Base-by-base conservation (phyloP, 2,113 vertebrate genomes). In the Arenaria interpres region DNA sequence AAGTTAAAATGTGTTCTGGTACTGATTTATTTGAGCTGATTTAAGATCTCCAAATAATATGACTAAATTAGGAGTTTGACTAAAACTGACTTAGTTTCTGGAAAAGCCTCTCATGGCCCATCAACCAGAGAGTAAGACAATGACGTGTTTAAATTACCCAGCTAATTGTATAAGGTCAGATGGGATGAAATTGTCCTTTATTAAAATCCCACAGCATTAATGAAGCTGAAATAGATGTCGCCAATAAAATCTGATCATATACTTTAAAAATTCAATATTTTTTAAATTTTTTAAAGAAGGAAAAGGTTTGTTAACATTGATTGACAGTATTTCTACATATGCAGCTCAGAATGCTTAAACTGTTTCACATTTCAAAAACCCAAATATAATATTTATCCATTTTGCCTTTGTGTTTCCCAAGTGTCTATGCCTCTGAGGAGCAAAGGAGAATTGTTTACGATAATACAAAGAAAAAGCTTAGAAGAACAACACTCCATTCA, bases 281-380 rank as follows among this genome's bases (percentile, higher is more conserved):
- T 13, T 4, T 19, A 35, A 27, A 6, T 23, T 48, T 41, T 50
- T 30, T 35, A 20, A 74, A 39, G 50, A 66, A 7, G 3, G 1
- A 37, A 28, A 51, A 30, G 0, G 0, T 63, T 12, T 71, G 6
- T 32, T 72, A 59, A 1, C 6, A 37, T 33, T n/a, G 27, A 59
- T 75, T 57, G 15, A 76, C 24, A 51, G 5, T 51, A 35, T 93
- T 80, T 84, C 19, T 73, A 68, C 20, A 51, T 43, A 32, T 43
- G 37, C 17, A 69, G 5, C 20, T 73, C n/a, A 76, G n/a, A 90
- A 63, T 4, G 0, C 53, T 79, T 45, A 68, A 93, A 50, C 2
- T 3, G 7, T 27, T 93, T 64, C 32, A 48, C 10, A 27, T 76
- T 89, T 76, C 2, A 67, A 39, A 67, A 64, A 19, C 4, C 0